These are phyloP conservation scores for Amorpha juglandis DNA, from an alignment of 2,888 invertebrate species.

Conservation along the genomic window DNA sequence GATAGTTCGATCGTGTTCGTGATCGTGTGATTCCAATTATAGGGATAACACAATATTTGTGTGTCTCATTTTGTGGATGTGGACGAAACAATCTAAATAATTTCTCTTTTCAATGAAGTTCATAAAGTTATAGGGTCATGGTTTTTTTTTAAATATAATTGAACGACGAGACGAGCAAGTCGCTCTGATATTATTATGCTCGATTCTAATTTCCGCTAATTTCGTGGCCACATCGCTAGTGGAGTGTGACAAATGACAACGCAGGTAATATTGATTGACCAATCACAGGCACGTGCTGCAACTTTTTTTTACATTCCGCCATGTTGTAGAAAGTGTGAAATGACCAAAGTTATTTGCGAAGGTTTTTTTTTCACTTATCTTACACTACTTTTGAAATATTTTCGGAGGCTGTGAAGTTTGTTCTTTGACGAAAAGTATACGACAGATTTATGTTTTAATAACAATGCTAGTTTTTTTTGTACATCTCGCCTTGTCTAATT, in stretches of 20 bases:
- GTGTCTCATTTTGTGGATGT: background rate
- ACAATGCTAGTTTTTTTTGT: too few relatives aligned
- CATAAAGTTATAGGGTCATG: background rate
- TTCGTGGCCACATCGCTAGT: constrained; percentile 25
- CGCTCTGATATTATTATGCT: too few relatives aligned
- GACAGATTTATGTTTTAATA: constrained; percentile 6
- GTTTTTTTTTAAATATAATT: too few relatives aligned
- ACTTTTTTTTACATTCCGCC: background rate
- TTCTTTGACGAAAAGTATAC: background rate
- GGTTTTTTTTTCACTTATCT: background rate
- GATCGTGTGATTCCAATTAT: too few relatives aligned
- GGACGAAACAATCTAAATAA: background rate
- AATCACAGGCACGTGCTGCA: constrained; percentile 30
- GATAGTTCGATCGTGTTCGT: background rate
- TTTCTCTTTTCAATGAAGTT: background rate
- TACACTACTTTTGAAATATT: constrained; percentile 3
- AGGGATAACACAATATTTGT: background rate
- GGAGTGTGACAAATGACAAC: constrained; percentile 31
- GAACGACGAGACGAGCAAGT: too few relatives aligned
- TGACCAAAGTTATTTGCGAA: background rate
- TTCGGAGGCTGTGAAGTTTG: background rate
- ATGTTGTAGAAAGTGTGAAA: constrained; percentile 18
- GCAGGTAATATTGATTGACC: constrained; percentile 29
- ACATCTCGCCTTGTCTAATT: constrained; percentile 2
- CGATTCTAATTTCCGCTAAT: background rate